Evolutionary conservation across 2,888 invertebrate species (phyloP).

Genomic region (Imbricaverruca yamaguchii): DNA sequence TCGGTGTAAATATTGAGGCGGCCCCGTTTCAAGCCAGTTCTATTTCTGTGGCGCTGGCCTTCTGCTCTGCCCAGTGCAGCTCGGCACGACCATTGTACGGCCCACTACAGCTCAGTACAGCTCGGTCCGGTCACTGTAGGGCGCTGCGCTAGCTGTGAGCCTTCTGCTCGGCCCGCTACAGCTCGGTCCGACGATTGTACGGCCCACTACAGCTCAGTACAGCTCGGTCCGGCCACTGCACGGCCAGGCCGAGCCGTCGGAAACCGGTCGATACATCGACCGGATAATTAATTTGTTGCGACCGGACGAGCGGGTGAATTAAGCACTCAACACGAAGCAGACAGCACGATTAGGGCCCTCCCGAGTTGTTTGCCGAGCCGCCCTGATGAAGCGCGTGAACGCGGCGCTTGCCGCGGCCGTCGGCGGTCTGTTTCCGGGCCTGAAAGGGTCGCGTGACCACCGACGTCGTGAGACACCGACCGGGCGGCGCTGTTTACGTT

Average conservation of each 20-base stretch:
- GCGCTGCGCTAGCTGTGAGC: background rate
- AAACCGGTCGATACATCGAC: slow-evolving; percentile 1
- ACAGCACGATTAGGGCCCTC: slow-evolving; percentile 1
- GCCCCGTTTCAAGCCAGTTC: background rate
- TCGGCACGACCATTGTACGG: background rate
- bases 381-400: background rate
- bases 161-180: background rate
- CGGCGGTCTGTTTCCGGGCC: background rate
- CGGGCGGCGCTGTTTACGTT: background rate
- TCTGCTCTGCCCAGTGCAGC: background rate
- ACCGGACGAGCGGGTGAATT: slow-evolving; percentile 5
- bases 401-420: background rate
- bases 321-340: background rate
- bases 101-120: background rate
- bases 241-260: background rate
- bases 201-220: no score
- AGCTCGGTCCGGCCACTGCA: no score
- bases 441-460: slow-evolving; percentile 16
- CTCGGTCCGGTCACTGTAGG: background rate
- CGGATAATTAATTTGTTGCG: slow-evolving; percentile 19
- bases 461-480: background rate
- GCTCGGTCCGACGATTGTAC: no score
- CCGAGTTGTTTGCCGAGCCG: background rate
- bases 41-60: background rate
- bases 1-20: slow-evolving; percentile 4